Percentiles rank a stretch among this genome's conserved stretches.
phyloP scores from a whole-genome alignment of 2,888 invertebrate genomes.

The Microctonus aethiopoides region DNA sequence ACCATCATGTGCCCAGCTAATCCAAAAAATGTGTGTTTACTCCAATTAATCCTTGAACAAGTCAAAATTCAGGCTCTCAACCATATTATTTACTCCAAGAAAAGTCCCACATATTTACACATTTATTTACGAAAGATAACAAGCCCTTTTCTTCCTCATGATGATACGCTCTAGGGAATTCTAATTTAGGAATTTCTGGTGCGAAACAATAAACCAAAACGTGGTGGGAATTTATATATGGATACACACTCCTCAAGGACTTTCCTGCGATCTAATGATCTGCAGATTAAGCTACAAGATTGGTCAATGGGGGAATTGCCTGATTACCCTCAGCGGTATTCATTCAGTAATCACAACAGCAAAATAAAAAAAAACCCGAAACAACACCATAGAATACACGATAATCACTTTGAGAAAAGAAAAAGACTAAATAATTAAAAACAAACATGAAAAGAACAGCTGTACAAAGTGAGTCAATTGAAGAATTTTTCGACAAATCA shows the following conservation, averaged over 20 bases:
- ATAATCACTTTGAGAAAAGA: neutral
- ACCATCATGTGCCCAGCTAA: constrained; percentile 30
- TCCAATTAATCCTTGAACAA: constrained; percentile 26
- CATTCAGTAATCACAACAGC: constrained; percentile 9
- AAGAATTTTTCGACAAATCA: constrained; percentile 3
- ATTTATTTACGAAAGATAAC: too few species aligned
- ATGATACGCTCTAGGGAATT: neutral
- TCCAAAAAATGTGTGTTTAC: constrained; percentile 41
- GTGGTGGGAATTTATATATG: neutral
- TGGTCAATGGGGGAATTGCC: neutral
- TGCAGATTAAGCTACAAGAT: constrained; percentile 10
- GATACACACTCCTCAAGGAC: neutral
- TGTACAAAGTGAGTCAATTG: neutral
- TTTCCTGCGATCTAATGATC: neutral
- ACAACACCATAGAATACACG: neutral
- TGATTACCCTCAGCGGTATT: constrained; percentile 15
- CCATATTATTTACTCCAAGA: too few species aligned
- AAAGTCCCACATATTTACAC: neutral
- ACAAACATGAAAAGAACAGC: constrained; percentile 6
- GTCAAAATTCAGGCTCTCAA: neutral
- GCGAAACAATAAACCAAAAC: neutral
- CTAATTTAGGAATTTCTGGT: neutral
- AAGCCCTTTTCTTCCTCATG: neutral
- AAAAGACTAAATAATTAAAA: neutral
- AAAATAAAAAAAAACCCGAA: neutral